A percentile compares a stretch with the other conserved stretches of the same genome.
These are phyloP conservation scores for Fissipunctia ypsillon DNA, from an alignment of 2,888 invertebrate species.

Conservation along the genomic window DNA sequence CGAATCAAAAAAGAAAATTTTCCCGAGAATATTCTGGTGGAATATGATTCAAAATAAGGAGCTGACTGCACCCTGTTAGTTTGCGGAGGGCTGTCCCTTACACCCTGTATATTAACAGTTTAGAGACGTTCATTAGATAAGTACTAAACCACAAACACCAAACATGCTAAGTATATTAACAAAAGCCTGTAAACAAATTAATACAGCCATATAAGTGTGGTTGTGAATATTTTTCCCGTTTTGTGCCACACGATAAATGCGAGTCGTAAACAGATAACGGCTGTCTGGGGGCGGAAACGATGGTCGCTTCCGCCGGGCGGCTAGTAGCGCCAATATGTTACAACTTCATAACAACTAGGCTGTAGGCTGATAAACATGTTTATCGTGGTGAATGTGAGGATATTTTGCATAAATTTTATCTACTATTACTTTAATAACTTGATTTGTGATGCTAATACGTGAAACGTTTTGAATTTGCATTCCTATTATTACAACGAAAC, in stretches of 20 bases:
- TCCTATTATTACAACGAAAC: too few relatives aligned
- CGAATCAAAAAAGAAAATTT: too few relatives aligned
- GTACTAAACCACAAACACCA: conserved; percentile 5
- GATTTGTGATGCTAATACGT: conserved; percentile 2
- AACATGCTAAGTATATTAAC: conserved; percentile 11
- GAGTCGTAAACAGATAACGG: conserved; percentile 68
- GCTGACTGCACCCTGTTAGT: too few relatives aligned
- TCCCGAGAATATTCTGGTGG: too few relatives aligned
- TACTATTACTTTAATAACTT: conserved; percentile 16
- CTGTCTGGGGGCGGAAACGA: conserved; percentile 72
- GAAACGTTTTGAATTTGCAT: conserved; percentile 1
- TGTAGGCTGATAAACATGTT: conserved; percentile 57
- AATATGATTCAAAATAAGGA: too few relatives aligned
- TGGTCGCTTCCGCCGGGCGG: conserved; percentile 64
- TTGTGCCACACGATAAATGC: conserved; percentile 58
- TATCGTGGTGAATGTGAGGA: conserved; percentile 9
- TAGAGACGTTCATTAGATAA: too few relatives aligned
- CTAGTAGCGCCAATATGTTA: conserved; percentile 62
- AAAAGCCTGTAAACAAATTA: conserved; percentile 25
- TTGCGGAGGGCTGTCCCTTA: too few relatives aligned
- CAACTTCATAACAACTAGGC: conserved; percentile 62
- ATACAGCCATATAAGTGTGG: conserved; percentile 18
- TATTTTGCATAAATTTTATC: conserved; percentile 13
- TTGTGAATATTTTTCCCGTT: conserved; percentile 40
- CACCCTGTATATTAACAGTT: too few relatives aligned